phyloP scores from a whole-genome alignment of 2,797 vertebrate genomes.

The Macrochelys suwanniensis region DNA sequence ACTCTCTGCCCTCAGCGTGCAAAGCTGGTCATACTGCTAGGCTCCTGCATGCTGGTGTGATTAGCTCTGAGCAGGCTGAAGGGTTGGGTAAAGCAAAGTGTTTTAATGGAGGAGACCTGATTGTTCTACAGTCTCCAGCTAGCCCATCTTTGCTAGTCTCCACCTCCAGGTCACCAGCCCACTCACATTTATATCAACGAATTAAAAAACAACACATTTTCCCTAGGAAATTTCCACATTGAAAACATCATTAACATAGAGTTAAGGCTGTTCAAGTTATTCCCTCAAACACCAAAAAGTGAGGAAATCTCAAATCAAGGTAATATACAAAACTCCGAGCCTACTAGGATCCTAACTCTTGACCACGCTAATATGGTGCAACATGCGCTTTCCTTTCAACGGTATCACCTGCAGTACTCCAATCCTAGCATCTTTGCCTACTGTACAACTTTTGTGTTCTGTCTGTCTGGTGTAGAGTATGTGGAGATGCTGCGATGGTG shows the following conservation, averaged over 20 bases:
- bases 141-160: rapidly evolving
- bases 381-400: neutral
- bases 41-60: neutral
- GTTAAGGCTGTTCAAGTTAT: neutral
- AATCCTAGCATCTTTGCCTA: neutral
- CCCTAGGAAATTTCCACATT: neutral
- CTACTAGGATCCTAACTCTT: no score
- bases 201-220: neutral
- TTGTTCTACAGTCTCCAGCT: slow-evolving; percentile 7
- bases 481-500: neutral
- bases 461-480: neutral
- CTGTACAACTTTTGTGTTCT: neutral
- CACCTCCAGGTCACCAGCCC: neutral
- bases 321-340: rapidly evolving
- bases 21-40: neutral
- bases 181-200: neutral
- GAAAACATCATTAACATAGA: neutral
- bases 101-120: slow-evolving; percentile 32
- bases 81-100: neutral
- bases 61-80: neutral
- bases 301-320: neutral
- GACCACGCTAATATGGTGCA: neutral
- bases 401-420: neutral
- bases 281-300: rapidly evolving
- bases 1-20: neutral